Base-by-base conservation (phyloP, 2,113 vertebrate genomes). In the Aphyosemion australe region DNA sequence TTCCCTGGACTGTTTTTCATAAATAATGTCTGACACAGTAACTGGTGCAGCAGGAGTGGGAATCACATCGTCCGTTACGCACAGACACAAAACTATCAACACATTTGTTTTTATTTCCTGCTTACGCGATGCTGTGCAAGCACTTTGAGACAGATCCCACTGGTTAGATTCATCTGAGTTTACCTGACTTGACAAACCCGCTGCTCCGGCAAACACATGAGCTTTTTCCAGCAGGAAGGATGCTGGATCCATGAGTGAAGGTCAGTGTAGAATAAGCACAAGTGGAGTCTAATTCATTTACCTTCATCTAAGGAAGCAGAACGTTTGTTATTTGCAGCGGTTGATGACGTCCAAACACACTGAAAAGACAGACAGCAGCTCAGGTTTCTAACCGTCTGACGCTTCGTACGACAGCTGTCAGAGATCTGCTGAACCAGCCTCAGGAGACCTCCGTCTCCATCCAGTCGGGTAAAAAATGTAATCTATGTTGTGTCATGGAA, bases 1-100 rank as follows among this genome's bases (percentile, higher is more conserved):
- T 14, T 31, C 10, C 12, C 62, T 61, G 71, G 65, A 72, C 74
- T 52, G 66, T 84, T 85, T 74, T 75, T 82, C 79, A 79, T 79
- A 84, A 85, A 80, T 80, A 86, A 85, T 74, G 83, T 72, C 77
- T 64, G 69, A 46, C 11, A 26, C n/a, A 0, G 56, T 61, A 68
- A 74, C 72, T 79, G 55, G 50, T 56, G 47, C 63, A 31, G 59
- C 45, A 19, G 26, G 62, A 48, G 75, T 75, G 55, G 59, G 75
- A 74, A 55, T 34, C 52, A 49, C 60, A 3, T 77, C 72, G 79
- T 84, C 78, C 61, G 71, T 80, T 67, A 82, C 58, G 46, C 45
- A 64, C 11, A 55, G 16, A 61, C 62, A 72, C n/a, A 48, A 63
- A 50, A 58, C 57, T 61, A 72, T 45, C 34, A 43, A 54, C 43